phyloP scores from a whole-genome alignment of 2,888 invertebrate species.

The Petrophora chlorosata region DNA sequence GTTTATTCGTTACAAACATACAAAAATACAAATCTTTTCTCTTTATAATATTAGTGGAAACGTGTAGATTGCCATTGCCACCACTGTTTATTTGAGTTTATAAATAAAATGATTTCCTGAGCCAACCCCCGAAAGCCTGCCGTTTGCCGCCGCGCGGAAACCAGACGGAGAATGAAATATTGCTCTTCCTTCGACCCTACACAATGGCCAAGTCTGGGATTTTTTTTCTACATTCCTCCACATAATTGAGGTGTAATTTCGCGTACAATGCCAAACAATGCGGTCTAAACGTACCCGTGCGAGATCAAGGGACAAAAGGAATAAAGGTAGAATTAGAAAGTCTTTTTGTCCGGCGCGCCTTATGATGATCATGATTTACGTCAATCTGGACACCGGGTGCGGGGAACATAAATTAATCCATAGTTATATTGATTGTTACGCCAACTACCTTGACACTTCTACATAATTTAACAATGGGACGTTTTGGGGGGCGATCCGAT shows the following conservation, averaged over 20 bases:
- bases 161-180: constrained; percentile 67
- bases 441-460: constrained; percentile 46
- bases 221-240: constrained; percentile 60
- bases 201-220: constrained; percentile 58
- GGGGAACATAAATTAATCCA: constrained; percentile 54
- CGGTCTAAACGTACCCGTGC: constrained; percentile 53
- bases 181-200: constrained; percentile 58
- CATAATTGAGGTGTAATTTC: constrained; percentile 76
- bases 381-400: constrained; percentile 57
- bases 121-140: constrained; percentile 49
- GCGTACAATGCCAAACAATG: constrained; percentile 63
- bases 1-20: no score
- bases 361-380: constrained; percentile 66
- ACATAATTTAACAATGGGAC: constrained; percentile 52
- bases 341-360: constrained; percentile 57
- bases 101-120: constrained; percentile 34
- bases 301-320: constrained; percentile 54
- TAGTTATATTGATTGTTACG: constrained; percentile 48
- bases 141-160: constrained; percentile 64
- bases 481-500: constrained; percentile 39
- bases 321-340: constrained; percentile 66
- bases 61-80: no score
- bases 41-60: no score
- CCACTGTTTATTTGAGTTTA: constrained; percentile 10
- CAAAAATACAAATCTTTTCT: no score